These are phyloP conservation scores for Tupaia tana DNA, from an alignment of 2,113 vertebrate genomes.

Conservation along the genomic window DNA sequence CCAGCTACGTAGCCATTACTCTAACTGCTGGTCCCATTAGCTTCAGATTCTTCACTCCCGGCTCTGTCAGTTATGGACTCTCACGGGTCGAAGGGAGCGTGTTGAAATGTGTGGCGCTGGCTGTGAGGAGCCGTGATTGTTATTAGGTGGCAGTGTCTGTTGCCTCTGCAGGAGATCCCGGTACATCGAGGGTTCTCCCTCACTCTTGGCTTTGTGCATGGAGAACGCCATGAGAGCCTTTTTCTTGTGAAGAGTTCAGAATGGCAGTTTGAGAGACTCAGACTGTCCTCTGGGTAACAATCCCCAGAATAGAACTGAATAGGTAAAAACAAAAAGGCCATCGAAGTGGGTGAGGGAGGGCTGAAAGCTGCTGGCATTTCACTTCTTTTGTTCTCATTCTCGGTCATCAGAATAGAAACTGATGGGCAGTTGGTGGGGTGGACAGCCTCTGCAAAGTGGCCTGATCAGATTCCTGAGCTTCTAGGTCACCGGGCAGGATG, in stretches of 20 bases:
- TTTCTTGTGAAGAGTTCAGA: neutral
- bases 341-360: neutral
- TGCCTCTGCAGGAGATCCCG: neutral
- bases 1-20: too few relatives aligned
- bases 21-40: too few relatives aligned
- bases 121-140: neutral
- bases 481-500: slow-evolving; percentile 55
- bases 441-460: slow-evolving; percentile 40
- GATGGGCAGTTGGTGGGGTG: slow-evolving; percentile 49
- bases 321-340: slow-evolving; percentile 24
- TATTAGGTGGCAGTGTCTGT: neutral
- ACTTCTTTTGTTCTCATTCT: slow-evolving; percentile 65
- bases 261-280: neutral
- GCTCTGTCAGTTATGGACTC: neutral
- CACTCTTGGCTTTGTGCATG: neutral
- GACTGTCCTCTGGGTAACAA: neutral
- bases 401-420: slow-evolving; percentile 46
- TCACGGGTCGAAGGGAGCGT: neutral
- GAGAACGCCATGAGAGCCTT: neutral
- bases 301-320: slow-evolving; percentile 35
- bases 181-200: neutral
- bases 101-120: neutral
- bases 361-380: slow-evolving; percentile 59
- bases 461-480: slow-evolving; percentile 73
- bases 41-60: neutral